Percentiles rank a stretch among this genome's conserved stretches.
Evolutionary conservation across 2,113 vertebrate genomes (phyloP).

Genomic region (Pseudopipra pipra): DNA sequence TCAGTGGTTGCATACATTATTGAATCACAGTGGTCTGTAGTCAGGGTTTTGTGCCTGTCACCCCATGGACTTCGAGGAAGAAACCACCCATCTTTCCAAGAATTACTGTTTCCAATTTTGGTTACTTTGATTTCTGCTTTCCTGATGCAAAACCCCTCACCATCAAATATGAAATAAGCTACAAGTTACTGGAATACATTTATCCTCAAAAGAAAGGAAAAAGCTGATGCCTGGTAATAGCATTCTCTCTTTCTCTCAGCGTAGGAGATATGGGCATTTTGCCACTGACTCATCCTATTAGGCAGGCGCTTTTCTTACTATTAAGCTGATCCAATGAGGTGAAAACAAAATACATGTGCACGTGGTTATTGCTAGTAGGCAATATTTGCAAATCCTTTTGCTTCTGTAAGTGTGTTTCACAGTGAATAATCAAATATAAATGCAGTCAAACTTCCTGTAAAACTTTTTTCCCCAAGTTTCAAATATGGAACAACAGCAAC

Average conservation of each 20-base stretch:
- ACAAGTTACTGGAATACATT: not conserved
- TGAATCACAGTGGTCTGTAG: not conserved
- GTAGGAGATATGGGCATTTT: not conserved
- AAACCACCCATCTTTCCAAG: not conserved
- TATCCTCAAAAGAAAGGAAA: not conserved
- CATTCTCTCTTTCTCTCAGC: not conserved
- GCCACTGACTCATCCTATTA: not conserved
- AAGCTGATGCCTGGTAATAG: not conserved
- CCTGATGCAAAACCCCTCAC: not conserved
- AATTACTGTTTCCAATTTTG: not conserved
- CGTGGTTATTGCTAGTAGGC: not conserved
- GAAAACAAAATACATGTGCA: not conserved
- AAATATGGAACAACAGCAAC: not conserved
- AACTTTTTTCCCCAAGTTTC: not conserved
- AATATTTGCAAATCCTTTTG: not conserved
- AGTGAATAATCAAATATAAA: not conserved
- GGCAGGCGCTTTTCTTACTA: not conserved
- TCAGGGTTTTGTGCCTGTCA: not conserved
- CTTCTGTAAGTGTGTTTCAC: not conserved
- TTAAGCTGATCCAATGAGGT: not conserved
- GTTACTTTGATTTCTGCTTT: not conserved
- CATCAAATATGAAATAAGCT: not conserved
- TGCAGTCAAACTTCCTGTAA: not conserved
- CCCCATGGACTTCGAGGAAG: not conserved
- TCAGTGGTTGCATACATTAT: not conserved